Evolutionary conservation across 2,888 invertebrate species (phyloP).

Genomic region (Drosophila percnosoma): DNA sequence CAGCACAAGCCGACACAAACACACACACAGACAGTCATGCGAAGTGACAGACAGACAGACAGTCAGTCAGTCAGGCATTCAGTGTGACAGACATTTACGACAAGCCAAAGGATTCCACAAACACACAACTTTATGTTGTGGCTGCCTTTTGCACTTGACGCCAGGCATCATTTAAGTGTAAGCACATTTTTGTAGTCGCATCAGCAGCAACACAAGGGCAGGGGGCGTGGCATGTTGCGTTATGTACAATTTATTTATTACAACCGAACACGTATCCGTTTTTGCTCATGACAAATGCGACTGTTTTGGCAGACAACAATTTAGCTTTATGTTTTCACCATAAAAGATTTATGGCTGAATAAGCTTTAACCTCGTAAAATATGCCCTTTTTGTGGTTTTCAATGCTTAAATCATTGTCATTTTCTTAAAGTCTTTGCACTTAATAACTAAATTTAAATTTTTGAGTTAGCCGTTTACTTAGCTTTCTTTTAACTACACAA

Average conservation of each 20-base stretch:
- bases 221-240: conserved; percentile 17
- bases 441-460: neutral
- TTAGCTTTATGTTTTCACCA: neutral
- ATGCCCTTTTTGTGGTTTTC: neutral
- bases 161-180: conserved; percentile 70
- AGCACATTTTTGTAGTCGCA: conserved; percentile 50
- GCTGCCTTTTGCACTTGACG: conserved; percentile 64
- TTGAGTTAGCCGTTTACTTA: neutral
- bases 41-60: neutral
- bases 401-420: neutral
- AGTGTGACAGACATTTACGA: conserved; percentile 31
- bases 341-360: neutral
- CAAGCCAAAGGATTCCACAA: conserved; percentile 50
- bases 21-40: neutral
- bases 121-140: conserved; percentile 32
- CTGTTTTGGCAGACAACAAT: conserved; percentile 2
- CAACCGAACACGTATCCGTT: conserved; percentile 35
- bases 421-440: neutral
- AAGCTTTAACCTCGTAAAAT: neutral
- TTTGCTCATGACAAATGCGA: conserved; percentile 36
- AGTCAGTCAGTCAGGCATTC: conserved; percentile 3
- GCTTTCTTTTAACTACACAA: neutral
- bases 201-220: conserved; percentile 1
- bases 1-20: conserved; percentile 37
- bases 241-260: conserved; percentile 32